Conservation (phyloP, 2,113 vertebrate species). For the Prinia subflava region DNA sequence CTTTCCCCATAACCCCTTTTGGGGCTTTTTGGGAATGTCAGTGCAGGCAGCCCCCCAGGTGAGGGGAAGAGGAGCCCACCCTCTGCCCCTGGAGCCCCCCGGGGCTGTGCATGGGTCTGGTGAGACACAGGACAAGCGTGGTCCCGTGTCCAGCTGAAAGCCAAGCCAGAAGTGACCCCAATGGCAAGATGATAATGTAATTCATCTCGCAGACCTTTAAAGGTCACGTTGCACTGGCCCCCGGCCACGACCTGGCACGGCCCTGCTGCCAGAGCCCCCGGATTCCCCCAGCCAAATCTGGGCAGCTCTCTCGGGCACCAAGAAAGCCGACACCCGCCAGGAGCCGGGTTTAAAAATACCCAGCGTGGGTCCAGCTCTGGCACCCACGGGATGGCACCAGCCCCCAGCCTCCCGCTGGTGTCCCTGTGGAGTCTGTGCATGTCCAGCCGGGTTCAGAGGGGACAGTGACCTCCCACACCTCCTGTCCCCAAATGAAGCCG, state of each 20-base stretch:
- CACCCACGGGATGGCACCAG: not conserved
- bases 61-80: not conserved
- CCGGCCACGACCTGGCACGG: not conserved
- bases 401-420: not conserved
- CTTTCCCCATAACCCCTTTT: rapidly evolving
- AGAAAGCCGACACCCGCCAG: not conserved
- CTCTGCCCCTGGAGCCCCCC: not conserved
- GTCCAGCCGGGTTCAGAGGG: not conserved
- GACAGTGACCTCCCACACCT: not conserved
- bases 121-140: not conserved
- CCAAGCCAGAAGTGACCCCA: conserved; percentile 4
- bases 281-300: conserved; percentile 19
- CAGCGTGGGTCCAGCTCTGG: not conserved
- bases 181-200: conserved; percentile 44
- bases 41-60: rapidly evolving
- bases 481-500: rapidly evolving
- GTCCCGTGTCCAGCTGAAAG: not conserved
- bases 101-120: rapidly evolving
- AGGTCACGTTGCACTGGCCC: conserved; percentile 21
- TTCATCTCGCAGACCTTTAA: conserved; percentile 63
- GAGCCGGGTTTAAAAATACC: conserved; percentile 33
- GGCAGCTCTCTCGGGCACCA: not conserved
- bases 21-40: not conserved
- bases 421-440: not conserved
- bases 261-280: not conserved